Base-by-base conservation (phyloP, 2,888 invertebrate genomes). In the Euproctis similis region DNA sequence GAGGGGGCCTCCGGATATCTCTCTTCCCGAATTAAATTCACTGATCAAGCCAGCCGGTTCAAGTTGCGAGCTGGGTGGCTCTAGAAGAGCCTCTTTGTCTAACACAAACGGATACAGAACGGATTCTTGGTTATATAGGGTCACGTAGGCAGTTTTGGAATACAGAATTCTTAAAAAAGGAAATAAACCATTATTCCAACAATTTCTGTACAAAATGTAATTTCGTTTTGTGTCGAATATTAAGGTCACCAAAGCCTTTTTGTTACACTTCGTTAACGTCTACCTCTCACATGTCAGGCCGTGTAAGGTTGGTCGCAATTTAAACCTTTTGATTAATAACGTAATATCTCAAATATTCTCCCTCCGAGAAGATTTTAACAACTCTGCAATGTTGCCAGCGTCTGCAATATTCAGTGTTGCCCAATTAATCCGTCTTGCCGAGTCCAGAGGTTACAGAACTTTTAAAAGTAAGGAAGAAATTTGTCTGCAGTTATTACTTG, bases 381-480 rank as follows among this genome's bases (percentile, higher is more conserved):
- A 14, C 14, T 6, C 22, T 27, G 23, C 25, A 37, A 32, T 25
- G 19, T 26, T n/a, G 17, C 12, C 12, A 21, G 20, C 20, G 31
- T 13, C 9, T 35, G 24, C 29, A 34, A 34, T 31, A 44, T 50
- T 46, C 39, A 31, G 32, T 28, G 27, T 36, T 31, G 16, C 24
- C 17, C 24, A 27, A 39, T 43, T 46, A 36, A 49, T 49, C 29
- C 30, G 17, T 21, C 18, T 30, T 30, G 12, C 13, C 0, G 4
- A 34, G 18, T 31, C 16, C 11, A 28, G 28, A 36, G 22, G 30
- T 18, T 4, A 34, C 26, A 28, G n/a, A 50, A 35, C 19, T 39
- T 42, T 39, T 32, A 36, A 49, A 44, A 46, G 37, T 26, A 8
- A 30, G 25, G 35, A 28, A 26, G 42, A 39, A 44, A 36, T 42